Evolutionary conservation across 2,797 vertebrate genomes (phyloP).

Genomic region (Propithecus perrieri): DNA sequence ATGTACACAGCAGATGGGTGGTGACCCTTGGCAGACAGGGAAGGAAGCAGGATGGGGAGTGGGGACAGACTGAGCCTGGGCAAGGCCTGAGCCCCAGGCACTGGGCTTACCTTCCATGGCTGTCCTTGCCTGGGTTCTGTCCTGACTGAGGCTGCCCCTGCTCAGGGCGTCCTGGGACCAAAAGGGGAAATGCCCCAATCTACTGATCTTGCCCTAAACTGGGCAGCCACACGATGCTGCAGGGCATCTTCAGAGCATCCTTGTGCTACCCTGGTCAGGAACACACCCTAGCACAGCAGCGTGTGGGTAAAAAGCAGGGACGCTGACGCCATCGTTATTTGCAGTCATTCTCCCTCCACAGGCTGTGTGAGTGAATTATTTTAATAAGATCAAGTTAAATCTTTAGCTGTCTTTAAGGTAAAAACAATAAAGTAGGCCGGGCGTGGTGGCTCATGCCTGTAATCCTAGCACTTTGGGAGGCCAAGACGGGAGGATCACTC

Average conservation of each 20-base stretch:
- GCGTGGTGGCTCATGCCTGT: background rate
- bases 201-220: background rate
- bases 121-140: background rate
- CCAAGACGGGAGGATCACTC: background rate
- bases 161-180: background rate
- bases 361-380: background rate
- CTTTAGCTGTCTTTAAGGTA: background rate
- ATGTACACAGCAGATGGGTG: background rate
- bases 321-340: background rate
- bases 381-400: background rate
- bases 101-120: background rate
- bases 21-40: no score
- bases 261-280: background rate
- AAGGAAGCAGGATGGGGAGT: background rate
- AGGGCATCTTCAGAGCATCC: background rate
- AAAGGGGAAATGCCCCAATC: background rate
- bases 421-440: background rate
- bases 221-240: background rate
- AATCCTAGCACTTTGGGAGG: background rate
- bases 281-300: background rate
- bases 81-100: no score
- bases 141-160: background rate
- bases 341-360: background rate
- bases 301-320: background rate
- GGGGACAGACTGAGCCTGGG: rapidly evolving